phyloP scores from a whole-genome alignment of 2,113 vertebrate species.

The Zapornia atra region DNA sequence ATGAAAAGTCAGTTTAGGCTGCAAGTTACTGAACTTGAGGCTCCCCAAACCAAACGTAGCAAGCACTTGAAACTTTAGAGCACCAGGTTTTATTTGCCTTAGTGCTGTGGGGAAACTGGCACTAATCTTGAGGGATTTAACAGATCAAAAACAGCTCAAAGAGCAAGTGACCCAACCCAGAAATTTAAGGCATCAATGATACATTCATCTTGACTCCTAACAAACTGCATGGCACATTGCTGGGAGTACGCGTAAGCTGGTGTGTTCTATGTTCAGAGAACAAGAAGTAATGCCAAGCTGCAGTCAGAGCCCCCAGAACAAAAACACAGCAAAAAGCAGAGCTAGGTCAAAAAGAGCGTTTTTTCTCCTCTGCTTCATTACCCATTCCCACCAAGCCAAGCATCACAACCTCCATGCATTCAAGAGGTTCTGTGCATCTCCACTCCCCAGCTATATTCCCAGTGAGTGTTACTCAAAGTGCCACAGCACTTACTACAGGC shows the following conservation, averaged over 20 bases:
- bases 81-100: background rate
- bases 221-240: background rate
- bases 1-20: background rate
- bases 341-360: background rate
- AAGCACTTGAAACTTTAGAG: background rate
- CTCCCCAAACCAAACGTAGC: background rate
- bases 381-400: background rate
- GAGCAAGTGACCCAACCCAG: background rate
- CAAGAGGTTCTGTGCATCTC: background rate
- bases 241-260: background rate
- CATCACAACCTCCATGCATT: background rate
- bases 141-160: background rate
- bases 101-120: background rate
- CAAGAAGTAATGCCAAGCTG: background rate
- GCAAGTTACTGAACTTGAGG: background rate
- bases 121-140: background rate
- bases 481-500: background rate
- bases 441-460: background rate
- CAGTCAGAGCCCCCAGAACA: background rate
- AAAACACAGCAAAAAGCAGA: background rate
- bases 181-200: slow-evolving; percentile 27
- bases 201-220: background rate
- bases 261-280: background rate
- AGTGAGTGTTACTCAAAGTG: background rate
- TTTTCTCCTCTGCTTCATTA: background rate